phyloP scores from a whole-genome alignment of 2,888 invertebrate species.

The Cheilosia vulpina region DNA sequence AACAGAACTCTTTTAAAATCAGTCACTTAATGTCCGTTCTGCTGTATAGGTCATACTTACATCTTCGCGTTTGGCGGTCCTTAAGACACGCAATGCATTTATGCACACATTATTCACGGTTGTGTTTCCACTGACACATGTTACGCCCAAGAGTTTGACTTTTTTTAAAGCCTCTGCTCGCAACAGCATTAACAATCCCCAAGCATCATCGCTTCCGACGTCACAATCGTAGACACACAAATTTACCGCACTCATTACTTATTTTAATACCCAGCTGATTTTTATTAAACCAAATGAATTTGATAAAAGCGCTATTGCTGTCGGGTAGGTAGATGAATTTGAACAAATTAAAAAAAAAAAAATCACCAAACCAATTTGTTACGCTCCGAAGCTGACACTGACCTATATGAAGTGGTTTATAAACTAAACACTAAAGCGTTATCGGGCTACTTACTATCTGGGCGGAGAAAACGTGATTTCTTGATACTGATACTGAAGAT shows the following conservation, averaged over 20 bases:
- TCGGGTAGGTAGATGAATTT: background rate
- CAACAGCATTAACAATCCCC: constrained; percentile 86
- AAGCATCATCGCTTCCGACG: constrained; percentile 87
- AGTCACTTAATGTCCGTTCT: background rate
- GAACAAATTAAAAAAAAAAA: background rate
- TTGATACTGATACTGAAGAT: background rate
- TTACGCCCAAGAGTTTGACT: constrained; percentile 86
- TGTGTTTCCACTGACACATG: constrained; percentile 89
- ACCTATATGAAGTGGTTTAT: constrained; percentile 12
- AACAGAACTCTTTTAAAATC: background rate
- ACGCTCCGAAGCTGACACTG: constrained; percentile 10
- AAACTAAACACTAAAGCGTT: background rate
- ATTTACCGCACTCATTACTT: constrained; percentile 13
- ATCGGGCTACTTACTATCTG: no score
- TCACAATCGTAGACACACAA: constrained; percentile 83
- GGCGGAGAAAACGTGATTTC: background rate
- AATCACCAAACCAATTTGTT: background rate
- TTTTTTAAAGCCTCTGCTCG: constrained; percentile 83
- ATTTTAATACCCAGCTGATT: background rate
- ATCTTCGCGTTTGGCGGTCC: constrained; percentile 85
- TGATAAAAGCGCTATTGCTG: background rate
- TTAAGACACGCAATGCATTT: constrained; percentile 89
- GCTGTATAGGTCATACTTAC: constrained; percentile 83
- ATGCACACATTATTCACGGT: constrained; percentile 87
- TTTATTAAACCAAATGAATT: background rate